Evolutionary conservation across 2,797 vertebrate genomes (phyloP).

Genomic region (Tiaroga cobitis): DNA sequence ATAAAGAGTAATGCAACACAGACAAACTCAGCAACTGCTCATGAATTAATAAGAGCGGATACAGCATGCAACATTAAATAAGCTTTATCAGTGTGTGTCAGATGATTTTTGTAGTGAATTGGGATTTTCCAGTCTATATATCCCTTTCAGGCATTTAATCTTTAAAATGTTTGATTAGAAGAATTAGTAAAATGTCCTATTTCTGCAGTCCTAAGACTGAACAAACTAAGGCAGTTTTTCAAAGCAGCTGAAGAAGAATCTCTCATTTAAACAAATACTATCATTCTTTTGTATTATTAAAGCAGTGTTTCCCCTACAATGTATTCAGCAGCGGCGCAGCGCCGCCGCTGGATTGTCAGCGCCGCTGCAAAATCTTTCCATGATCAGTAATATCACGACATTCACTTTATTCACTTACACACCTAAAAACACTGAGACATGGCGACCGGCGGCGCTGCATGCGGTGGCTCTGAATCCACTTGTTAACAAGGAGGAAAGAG

Average conservation of each 20-base stretch:
- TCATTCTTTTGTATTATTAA: constrained; percentile 7
- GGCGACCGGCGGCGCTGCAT: too few species aligned
- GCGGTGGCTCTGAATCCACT: too few species aligned
- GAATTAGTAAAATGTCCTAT: not conserved
- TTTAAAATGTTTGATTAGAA: constrained; percentile 30
- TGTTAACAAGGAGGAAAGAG: too few species aligned
- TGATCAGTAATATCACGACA: too few species aligned
- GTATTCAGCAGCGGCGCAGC: too few species aligned
- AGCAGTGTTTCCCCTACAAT: too few species aligned
- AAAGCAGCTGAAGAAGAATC: not conserved
- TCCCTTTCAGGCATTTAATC: not conserved
- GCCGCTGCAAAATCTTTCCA: too few species aligned
- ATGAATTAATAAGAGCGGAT: constrained; percentile 15
- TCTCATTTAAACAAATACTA: not conserved
- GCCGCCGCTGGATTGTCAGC: too few species aligned
- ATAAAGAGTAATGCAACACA: not conserved
- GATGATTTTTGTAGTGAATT: constrained; percentile 2
- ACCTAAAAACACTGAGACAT: too few species aligned
- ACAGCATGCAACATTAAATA: not conserved
- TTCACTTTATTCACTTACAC: too few species aligned
- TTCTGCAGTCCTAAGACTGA: not conserved
- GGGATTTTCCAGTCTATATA: constrained; percentile 2
- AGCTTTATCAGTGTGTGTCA: constrained; percentile 19
- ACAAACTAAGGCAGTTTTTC: not conserved
- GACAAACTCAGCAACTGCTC: not conserved